These are phyloP conservation scores for Protophormia terraenovae DNA, from an alignment of 2,888 invertebrate species.

Conservation along the genomic window DNA sequence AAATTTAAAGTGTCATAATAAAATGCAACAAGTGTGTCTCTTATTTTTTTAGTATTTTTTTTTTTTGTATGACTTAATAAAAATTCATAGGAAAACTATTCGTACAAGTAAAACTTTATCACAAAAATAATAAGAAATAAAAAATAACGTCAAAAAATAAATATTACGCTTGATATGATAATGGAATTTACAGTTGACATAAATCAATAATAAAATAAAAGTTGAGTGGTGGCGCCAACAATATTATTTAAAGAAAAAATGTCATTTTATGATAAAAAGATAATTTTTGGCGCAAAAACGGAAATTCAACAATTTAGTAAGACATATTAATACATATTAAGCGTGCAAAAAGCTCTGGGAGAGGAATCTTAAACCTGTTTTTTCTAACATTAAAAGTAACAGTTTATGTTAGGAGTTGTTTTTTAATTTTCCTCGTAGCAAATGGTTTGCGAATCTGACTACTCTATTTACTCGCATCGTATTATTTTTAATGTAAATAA, in stretches of 20 bases:
- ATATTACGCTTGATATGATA: constrained; percentile 28
- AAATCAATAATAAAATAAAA: constrained; percentile 34
- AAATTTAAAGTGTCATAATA: constrained; percentile 1
- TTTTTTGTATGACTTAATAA: constrained; percentile 13
- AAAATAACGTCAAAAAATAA: neutral
- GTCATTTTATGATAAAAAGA: neutral
- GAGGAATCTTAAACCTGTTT: no score
- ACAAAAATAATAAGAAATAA: neutral
- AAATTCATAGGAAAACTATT: constrained; percentile 24
- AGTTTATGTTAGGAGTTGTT: no score
- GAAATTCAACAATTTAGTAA: neutral
- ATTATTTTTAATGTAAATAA: no score
- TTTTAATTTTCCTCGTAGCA: no score
- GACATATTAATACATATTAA: no score
- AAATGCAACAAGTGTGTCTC: neutral
- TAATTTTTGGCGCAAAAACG: neutral
- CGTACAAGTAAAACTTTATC: constrained; percentile 13
- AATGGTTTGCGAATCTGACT: no score
- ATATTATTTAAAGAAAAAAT: neutral
- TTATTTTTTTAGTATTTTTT: neutral
- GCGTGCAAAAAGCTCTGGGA: no score
- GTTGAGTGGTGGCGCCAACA: constrained; percentile 37
- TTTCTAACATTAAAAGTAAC: no score
- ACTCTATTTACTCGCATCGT: no score
- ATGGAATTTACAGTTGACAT: constrained; percentile 27